Conservation (phyloP, 2,888 invertebrate species). For the Chironomus riparius region DNA sequence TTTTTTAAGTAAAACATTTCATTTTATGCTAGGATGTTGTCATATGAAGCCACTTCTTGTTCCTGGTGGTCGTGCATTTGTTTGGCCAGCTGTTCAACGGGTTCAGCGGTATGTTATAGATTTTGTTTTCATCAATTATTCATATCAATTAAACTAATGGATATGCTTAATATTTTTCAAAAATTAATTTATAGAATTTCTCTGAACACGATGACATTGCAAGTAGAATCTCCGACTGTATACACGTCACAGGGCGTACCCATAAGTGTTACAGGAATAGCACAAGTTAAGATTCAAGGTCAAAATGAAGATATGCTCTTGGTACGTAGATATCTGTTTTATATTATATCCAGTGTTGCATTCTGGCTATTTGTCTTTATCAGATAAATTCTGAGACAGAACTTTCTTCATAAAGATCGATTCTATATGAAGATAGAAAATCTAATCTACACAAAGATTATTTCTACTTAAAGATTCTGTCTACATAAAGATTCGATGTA, state of each 20-base stretch:
- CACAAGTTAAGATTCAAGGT: slow-evolving; percentile 80
- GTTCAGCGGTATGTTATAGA: slow-evolving; percentile 56
- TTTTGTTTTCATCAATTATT: neutral
- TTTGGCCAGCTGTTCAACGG: slow-evolving; percentile 86
- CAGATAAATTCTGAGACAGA: no score
- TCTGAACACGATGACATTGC: slow-evolving; percentile 93
- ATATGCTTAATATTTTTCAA: slow-evolving; percentile 2
- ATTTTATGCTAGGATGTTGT: slow-evolving; percentile 71
- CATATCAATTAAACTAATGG: neutral
- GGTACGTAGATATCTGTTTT: slow-evolving; percentile 43
- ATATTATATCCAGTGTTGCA: slow-evolving; percentile 57
- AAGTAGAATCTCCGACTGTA: slow-evolving; percentile 91
- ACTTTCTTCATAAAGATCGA: no score
- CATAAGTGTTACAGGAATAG: slow-evolving; percentile 94
- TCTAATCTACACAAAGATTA: no score
- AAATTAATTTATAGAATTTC: slow-evolving; percentile 60
- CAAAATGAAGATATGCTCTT: slow-evolving; percentile 63
- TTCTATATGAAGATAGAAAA: no score
- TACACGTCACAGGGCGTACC: slow-evolving; percentile 96
- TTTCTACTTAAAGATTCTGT: no score
- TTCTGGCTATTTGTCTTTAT: no score
- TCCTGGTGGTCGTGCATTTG: slow-evolving; percentile 93
- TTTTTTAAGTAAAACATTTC: no score
- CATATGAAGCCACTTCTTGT: slow-evolving; percentile 86
- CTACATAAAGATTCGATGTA: no score